Evolutionary conservation across 2,113 vertebrate species (phyloP), one percentile per base, ranked within the genome.

Genomic region (Pungitius pungitius): DNA sequence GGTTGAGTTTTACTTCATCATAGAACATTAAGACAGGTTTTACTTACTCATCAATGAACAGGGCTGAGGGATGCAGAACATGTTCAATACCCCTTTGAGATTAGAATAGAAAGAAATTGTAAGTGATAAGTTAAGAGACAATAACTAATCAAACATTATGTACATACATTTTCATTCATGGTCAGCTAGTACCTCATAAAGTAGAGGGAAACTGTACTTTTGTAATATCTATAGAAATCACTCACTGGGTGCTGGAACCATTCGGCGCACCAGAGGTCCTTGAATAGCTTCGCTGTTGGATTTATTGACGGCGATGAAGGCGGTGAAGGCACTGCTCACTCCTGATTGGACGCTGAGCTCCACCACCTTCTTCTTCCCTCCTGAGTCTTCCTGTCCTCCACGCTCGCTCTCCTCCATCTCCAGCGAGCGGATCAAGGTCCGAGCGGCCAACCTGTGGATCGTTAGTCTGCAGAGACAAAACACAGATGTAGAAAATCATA

Each of bases 371-470:
- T 85, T 69, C 82, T 82, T 94, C 54, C 81, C 4, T 11, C 15
- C 45, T 18, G 62, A 71, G 7, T 81, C 54, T 0, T 74, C 69
- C 18, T 85, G 1, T 45, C 57, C 77, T 13, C 35, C 22, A 0
- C 56, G 22, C 3, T 75, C 61, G 14, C 55, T 66, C 22, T 75
- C 69, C 39, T 89, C 78, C 39, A 56, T 37, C 70, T 95, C 94
- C 61, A 94, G 86, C 20, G 71, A 84, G 54, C 92, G 93, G 74
- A 96, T 93, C 61, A 94, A 70, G 26, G 90, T 81, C 24, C 77
- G 92, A 73, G 95, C 95, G 24, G 90, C 94, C 64, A 96, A 82
- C 52, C 91, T 92, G 69, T 96, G 95, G 73, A 95, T 57, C 1
- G 93, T 91, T 77, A 94, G 54, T 59, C 95, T 96, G 74, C 3